Base-by-base conservation (phyloP, 2,797 vertebrate species). In the Nannoperca australis region DNA sequence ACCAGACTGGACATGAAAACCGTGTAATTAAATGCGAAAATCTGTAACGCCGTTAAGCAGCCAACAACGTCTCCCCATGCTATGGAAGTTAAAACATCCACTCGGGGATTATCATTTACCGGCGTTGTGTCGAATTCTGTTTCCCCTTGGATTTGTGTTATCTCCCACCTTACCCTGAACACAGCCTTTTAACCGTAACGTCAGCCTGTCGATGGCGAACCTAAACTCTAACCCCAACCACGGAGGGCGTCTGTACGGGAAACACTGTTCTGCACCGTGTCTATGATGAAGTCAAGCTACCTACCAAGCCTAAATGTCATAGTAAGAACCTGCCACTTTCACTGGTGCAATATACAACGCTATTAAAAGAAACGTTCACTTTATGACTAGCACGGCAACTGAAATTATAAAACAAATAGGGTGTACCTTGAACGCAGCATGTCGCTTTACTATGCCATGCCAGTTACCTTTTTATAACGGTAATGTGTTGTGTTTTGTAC, bases 401-500 rank as follows among this genome's bases (percentile, higher is more conserved):
- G 51, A 17, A 38, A 45, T 34, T 27, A 2, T 6, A 63, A 54
- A 32, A 56, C 56, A 36, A 32, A 40, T 2, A 24, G 4, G 40
- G 20, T 32, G 22, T 53, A 51, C 70, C 32, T 18, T 74, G 40
- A 42, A 54, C 27, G 20, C 2, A 55, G 32, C 64, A 27, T 8
- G 56, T 40, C 60, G 47, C 70, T 71, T 76, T 55, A 45, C 51
- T 51, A 72, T 2, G n/a, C 47, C n/a, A 36, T n/a, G 24, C 13
- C 49, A 5, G 30, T 42, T 73, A 30, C 67, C 15, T 34, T 38
- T 47, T 38, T 47, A n/a, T 58, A 80, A 54, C 53, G 67, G 45
- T 30, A 47, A 58, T 22, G 36, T 7, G 32, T 14, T 49, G 2
- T 34, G 47, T 84, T 79, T 82, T 56, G 30, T 24, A 50, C 54